phyloP scores from a whole-genome alignment of 1,140 invertebrate species.

The Pseudomyrmex concolor region DNA sequence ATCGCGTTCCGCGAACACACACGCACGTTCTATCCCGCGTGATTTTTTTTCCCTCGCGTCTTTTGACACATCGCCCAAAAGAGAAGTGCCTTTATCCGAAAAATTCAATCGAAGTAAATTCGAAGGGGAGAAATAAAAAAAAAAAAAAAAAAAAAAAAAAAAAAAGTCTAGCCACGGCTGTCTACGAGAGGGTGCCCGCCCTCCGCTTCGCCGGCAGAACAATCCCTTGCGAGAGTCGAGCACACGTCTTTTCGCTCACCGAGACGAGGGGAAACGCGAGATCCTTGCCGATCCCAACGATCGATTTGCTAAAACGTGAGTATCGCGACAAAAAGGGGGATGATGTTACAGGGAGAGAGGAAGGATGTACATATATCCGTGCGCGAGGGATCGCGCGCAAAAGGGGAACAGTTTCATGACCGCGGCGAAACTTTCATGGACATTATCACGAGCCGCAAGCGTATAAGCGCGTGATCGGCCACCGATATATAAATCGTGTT shows the following conservation, averaged over 20 bases:
- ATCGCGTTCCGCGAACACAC: neutral
- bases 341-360: no score
- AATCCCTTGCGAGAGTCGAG: conserved; percentile 34
- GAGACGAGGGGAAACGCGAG: conserved; percentile 38
- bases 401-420: neutral
- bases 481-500: neutral
- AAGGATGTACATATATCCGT: neutral
- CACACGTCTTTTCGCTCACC: conserved; percentile 34
- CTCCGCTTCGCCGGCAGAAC: conserved; percentile 26
- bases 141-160: neutral
- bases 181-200: conserved; percentile 3
- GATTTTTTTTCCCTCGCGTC: no score
- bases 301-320: conserved; percentile 74
- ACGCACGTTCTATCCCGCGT: neutral
- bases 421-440: neutral
- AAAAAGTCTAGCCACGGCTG: conserved; percentile 18
- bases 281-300: conserved; percentile 63
- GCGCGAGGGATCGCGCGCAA: no score
- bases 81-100: neutral
- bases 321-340: neutral
- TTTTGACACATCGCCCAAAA: no score
- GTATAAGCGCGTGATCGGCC: neutral
- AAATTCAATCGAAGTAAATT: neutral
- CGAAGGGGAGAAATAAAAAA: neutral
- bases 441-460: neutral